Percentiles rank a stretch among this genome's conserved stretches.
phyloP scores from a whole-genome alignment of 2,888 invertebrate genomes.

The Apotomis capreana region DNA sequence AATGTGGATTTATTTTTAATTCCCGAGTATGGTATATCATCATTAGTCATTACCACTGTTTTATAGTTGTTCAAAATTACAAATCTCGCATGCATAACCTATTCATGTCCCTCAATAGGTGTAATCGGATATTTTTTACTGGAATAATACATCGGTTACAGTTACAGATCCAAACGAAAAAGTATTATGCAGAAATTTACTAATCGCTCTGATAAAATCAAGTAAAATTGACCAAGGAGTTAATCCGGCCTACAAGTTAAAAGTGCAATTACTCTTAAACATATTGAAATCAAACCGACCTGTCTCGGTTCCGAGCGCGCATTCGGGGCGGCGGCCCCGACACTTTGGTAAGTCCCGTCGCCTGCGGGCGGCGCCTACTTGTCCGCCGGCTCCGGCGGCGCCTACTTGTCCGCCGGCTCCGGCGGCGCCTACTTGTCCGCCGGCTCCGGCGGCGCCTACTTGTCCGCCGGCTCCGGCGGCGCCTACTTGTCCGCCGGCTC shows the following conservation, averaged over 20 bases:
- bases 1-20: not conserved
- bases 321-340: not conserved
- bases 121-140: not conserved
- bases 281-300: slow-evolving; percentile 48
- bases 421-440: no score
- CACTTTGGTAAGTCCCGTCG: not conserved
- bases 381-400: slow-evolving; percentile 25
- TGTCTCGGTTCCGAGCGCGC: slow-evolving; percentile 46
- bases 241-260: slow-evolving; percentile 52
- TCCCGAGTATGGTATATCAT: not conserved
- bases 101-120: slow-evolving; percentile 6
- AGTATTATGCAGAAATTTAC: slow-evolving; percentile 20
- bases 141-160: not conserved
- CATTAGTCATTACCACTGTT: not conserved
- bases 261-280: slow-evolving; percentile 71
- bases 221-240: slow-evolving; percentile 31
- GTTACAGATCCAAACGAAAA: slow-evolving; percentile 12
- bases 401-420: slow-evolving; percentile 73
- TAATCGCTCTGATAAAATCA: slow-evolving; percentile 23
- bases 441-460: no score
- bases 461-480: slow-evolving; percentile 63
- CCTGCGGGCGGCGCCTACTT: slow-evolving; percentile 42
- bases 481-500: slow-evolving; percentile 31
- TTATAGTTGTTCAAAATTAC: not conserved
- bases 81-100: not conserved